These are phyloP conservation scores for Macrostomum cliftonense DNA, from an alignment of 2,888 invertebrate genomes.

Conservation along the genomic window DNA sequence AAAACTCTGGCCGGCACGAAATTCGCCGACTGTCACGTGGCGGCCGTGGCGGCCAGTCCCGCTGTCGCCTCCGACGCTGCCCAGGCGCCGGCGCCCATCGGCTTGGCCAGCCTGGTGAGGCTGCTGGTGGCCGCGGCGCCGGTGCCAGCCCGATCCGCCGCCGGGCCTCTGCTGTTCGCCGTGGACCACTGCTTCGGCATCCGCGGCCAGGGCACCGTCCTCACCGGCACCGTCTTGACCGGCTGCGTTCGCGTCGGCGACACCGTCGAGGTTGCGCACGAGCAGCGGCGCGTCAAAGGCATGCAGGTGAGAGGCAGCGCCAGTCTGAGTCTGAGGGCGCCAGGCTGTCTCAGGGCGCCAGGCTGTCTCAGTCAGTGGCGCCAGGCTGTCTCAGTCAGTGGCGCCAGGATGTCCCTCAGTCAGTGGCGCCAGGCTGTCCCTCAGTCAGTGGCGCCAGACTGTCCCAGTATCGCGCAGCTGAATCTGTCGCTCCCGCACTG, in stretches of 20 bases:
- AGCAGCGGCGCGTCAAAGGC: background rate
- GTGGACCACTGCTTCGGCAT: constrained; percentile 59
- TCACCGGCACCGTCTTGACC: constrained; percentile 50
- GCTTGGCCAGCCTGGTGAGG: constrained; percentile 32
- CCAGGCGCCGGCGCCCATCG: background rate
- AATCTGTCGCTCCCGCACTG: too few species aligned
- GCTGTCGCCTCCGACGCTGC: constrained; percentile 19
- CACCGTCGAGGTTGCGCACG: background rate
- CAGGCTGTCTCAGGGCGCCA: too few species aligned
- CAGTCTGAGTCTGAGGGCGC: too few species aligned
- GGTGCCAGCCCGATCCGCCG: constrained; percentile 29
- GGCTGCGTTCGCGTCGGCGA: constrained; percentile 41
- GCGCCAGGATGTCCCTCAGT: too few species aligned
- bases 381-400: too few species aligned
- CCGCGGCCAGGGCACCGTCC: constrained; percentile 53
- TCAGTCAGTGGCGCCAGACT: too few species aligned
- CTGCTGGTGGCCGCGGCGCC: constrained; percentile 32
- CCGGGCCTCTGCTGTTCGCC: constrained; percentile 47
- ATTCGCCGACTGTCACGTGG: constrained; percentile 43
- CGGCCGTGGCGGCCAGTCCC: constrained; percentile 44
- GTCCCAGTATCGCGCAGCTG: too few species aligned
- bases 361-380: too few species aligned
- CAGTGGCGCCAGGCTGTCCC: too few species aligned
- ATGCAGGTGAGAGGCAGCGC: background rate
- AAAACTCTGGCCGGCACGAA: constrained; percentile 43